phyloP scores from a whole-genome alignment of 2,797 vertebrate genomes.

The Hapalemur alaotrensis region DNA sequence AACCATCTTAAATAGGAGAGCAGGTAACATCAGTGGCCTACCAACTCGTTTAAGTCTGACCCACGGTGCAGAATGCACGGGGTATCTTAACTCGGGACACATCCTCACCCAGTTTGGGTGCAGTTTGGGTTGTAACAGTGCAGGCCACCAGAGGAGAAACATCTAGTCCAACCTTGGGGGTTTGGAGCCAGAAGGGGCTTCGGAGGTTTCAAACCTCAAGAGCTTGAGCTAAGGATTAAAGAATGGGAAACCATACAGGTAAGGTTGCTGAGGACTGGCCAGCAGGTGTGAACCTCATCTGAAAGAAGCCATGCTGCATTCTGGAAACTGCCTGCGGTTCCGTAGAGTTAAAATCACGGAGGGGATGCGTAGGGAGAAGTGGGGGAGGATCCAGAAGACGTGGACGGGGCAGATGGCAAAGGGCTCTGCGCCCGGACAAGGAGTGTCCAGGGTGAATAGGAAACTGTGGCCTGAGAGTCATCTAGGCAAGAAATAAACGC shows the following conservation, averaged over 20 bases:
- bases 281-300: background rate
- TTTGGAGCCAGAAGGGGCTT: background rate
- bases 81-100: background rate
- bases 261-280: background rate
- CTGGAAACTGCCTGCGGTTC: background rate
- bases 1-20: background rate
- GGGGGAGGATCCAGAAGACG: background rate
- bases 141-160: background rate
- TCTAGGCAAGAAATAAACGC: background rate
- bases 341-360: fast-evolving
- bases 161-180: background rate
- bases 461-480: background rate
- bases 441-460: background rate
- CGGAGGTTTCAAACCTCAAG: background rate
- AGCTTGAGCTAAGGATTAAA: background rate
- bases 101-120: background rate
- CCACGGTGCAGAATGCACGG: background rate
- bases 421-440: background rate
- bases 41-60: background rate
- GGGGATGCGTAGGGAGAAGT: background rate
- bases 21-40: background rate
- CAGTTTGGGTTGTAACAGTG: background rate
- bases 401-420: background rate
- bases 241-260: background rate
- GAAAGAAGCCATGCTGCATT: background rate